Percentiles rank a stretch among this genome's conserved stretches.
Evolutionary conservation across 2,888 invertebrate species (phyloP).

Genomic region (Microctonus hyperodae): DNA sequence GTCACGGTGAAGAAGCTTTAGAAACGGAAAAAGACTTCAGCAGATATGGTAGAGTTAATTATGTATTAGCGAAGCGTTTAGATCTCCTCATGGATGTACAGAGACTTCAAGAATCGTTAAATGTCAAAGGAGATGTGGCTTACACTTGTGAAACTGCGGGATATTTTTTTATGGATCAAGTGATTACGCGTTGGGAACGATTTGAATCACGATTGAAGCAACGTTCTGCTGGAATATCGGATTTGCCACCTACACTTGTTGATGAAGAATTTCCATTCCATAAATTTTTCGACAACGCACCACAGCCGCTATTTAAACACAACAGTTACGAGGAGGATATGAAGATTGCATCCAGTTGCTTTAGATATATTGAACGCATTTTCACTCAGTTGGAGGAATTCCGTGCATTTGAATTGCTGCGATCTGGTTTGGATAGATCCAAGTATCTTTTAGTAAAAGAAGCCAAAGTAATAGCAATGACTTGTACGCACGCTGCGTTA

Average conservation of each 20-base stretch:
- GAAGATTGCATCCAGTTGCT: slow-evolving; percentile 91
- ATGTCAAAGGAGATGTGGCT: slow-evolving; percentile 86
- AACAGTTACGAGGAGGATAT: slow-evolving; percentile 81
- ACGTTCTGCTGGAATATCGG: slow-evolving; percentile 56
- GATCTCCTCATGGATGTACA: slow-evolving; percentile 89
- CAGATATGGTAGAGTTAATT: slow-evolving; percentile 97
- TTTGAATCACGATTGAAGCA: slow-evolving; percentile 74
- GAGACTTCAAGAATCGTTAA: slow-evolving; percentile 84
- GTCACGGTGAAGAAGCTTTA: slow-evolving; percentile 97
- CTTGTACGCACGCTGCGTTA: slow-evolving; percentile 98
- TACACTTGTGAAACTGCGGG: slow-evolving; percentile 99
- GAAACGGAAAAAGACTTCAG: slow-evolving; percentile 99
- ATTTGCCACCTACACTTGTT: slow-evolving; percentile 66
- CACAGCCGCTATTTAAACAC: slow-evolving; percentile 89
- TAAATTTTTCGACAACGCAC: slow-evolving; percentile 92
- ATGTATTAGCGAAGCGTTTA: slow-evolving; percentile 92
- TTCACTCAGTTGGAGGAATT: slow-evolving; percentile 98
- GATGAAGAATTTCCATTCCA: slow-evolving; percentile 90
- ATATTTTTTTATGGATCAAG: slow-evolving; percentile 95
- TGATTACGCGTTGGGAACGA: slow-evolving; percentile 91
- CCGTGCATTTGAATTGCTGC: slow-evolving; percentile 93
- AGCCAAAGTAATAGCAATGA: slow-evolving; percentile 99
- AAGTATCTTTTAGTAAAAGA: slow-evolving; percentile 97
- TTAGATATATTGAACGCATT: slow-evolving; percentile 91
- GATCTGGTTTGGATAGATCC: slow-evolving; percentile 94